Evolutionary conservation across 2,888 invertebrate species (phyloP).

Genomic region (Lasioglossum calceatum): DNA sequence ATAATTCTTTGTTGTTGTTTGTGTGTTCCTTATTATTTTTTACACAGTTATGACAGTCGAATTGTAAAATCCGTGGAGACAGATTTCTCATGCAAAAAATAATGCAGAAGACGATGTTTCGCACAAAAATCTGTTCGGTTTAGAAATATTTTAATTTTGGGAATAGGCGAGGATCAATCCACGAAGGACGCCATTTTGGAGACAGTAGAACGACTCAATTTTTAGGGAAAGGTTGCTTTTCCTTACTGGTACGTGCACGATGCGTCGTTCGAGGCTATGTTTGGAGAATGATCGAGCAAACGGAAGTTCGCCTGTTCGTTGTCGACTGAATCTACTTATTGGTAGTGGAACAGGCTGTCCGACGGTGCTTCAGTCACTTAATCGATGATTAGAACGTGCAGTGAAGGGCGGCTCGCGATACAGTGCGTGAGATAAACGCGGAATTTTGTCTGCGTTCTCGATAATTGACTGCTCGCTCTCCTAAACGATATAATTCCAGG

Average conservation of each 20-base stretch:
- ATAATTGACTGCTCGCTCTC: slow-evolving; percentile 51
- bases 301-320: neutral
- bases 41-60: too few species aligned
- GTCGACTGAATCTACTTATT: neutral
- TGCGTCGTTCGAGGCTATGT: neutral
- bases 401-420: slow-evolving; percentile 11
- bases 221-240: neutral
- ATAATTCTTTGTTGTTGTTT: neutral
- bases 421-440: slow-evolving; percentile 46
- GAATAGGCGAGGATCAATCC: neutral
- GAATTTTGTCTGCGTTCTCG: slow-evolving; percentile 47
- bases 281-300: neutral
- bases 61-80: neutral
- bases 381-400: neutral
- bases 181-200: neutral
- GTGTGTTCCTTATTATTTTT: neutral
- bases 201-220: neutral
- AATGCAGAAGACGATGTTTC: too few species aligned
- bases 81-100: too few species aligned
- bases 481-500: slow-evolving; percentile 56
- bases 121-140: too few species aligned
- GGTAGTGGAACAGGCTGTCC: neutral
- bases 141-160: neutral
- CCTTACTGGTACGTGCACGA: neutral
- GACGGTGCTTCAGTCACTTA: neutral